Evolutionary conservation across 2,888 invertebrate species (phyloP).

Genomic region (Mesopsocus fuscifrons): DNA sequence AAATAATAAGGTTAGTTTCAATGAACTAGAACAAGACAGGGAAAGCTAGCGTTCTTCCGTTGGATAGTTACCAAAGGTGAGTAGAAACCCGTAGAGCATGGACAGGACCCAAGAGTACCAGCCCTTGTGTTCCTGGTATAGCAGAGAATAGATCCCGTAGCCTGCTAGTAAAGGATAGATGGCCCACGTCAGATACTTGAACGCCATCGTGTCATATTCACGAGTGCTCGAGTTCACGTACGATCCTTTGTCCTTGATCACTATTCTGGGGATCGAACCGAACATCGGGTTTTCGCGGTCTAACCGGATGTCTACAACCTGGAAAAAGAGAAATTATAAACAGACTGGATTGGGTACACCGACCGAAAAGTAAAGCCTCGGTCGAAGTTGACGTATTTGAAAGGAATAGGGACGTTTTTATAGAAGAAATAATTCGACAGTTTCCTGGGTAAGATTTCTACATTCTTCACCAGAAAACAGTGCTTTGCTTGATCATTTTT

Average conservation of each 20-base stretch:
- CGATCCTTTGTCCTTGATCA: constrained; percentile 85
- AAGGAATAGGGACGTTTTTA: no score
- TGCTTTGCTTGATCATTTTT: no score
- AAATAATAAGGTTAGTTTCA: background rate
- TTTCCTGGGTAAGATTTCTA: no score
- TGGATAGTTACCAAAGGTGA: constrained; percentile 53
- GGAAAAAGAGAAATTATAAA: constrained; percentile 13
- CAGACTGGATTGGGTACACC: no score
- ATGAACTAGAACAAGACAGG: constrained; percentile 36
- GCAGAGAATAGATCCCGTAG: constrained; percentile 87
- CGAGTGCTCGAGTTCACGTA: constrained; percentile 89
- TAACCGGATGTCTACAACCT: constrained; percentile 62
- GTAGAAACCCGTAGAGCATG: constrained; percentile 92
- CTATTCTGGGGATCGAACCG: constrained; percentile 60
- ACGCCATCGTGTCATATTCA: constrained; percentile 86
- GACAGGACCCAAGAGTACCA: constrained; percentile 97
- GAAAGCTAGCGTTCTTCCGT: constrained; percentile 48
- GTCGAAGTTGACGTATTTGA: no score
- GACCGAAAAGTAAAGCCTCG: no score
- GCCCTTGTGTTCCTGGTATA: constrained; percentile 94
- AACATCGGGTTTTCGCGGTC: constrained; percentile 53
- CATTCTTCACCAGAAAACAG: no score
- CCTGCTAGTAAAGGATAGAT: constrained; percentile 83
- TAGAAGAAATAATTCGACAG: no score
- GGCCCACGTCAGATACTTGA: constrained; percentile 89